Evolutionary conservation across 2,113 vertebrate genomes (phyloP).

Genomic region (Acanthisitta chloris): DNA sequence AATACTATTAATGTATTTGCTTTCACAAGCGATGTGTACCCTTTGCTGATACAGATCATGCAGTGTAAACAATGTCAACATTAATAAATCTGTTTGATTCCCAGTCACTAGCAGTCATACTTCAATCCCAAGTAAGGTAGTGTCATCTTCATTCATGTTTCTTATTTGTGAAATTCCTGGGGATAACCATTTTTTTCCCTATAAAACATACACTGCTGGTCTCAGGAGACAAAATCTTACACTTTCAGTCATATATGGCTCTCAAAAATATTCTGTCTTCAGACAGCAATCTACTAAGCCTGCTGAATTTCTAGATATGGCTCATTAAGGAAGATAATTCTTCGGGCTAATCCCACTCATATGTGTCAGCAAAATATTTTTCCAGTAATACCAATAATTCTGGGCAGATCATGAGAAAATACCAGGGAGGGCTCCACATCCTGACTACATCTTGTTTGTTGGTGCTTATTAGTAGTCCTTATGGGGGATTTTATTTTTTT

Average conservation of each 20-base stretch:
- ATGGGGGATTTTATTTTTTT: background rate
- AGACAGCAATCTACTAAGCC: background rate
- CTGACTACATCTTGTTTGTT: background rate
- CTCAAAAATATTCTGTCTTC: background rate
- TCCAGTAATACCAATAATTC: background rate
- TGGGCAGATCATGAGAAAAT: background rate
- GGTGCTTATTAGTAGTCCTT: background rate
- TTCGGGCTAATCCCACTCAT: background rate
- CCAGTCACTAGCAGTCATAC: background rate
- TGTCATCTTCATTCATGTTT: background rate
- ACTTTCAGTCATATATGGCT: background rate
- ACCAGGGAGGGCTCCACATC: background rate
- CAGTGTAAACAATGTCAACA: background rate
- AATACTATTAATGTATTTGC: constrained; percentile 1
- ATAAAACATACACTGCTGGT: too few species aligned
- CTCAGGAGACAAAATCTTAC: background rate
- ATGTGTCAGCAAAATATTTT: constrained; percentile 12
- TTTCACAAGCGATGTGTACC: background rate
- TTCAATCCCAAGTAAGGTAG: background rate
- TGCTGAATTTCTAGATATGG: background rate
- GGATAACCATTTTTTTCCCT: background rate
- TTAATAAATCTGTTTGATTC: background rate
- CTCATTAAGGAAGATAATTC: background rate
- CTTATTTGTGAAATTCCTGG: background rate
- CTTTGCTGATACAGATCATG: background rate